Base-by-base conservation (phyloP, 2,113 vertebrate species). In the Cariama cristata region DNA sequence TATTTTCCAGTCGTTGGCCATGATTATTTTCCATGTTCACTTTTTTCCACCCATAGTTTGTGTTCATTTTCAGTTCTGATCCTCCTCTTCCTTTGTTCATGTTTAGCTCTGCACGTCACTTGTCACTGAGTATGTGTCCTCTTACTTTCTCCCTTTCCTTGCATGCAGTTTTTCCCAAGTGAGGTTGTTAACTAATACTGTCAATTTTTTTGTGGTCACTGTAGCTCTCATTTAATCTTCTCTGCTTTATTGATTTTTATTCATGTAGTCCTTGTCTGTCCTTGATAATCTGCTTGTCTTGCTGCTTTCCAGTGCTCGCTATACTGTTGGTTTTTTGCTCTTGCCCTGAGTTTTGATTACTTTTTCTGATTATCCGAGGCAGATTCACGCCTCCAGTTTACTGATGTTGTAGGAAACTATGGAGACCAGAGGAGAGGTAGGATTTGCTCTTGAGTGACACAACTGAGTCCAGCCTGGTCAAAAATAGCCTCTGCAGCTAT, bases 141-240 rank as follows among this genome's bases (percentile, higher is more conserved):
- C 38, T 73, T 86, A 40, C 9, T 69, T 91, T 76, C 22, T 75
- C 28, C 44, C 9, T 59, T 4, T 67, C 23, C 27, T 55, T 75
- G 33, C 26, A 32, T 2, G 2, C 7, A 8, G 1, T 23, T 86
- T 85, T 68, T 21, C 18, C 20, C 22, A 40, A 3, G 15, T 53
- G 62, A 33, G 14, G 15, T 72, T 59, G 21, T 77, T 88, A 59
- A 58, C 14, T 35, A 40, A 33, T 53, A 38, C 2, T 58, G 9
- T 27, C 2, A 12, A 8, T 5, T 38, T 68, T 44, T 23, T 30
- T 1, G 2, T 20, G 5, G 3, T 53, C 28, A 5, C 15, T 63
- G n/a, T 53, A 10, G 35, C 33, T 88, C 26, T 79, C n/a, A 8
- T 53, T 66, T 79, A 0, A 35, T 68, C 32, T 74, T 88, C 45